Evolutionary conservation across 1,140 invertebrate genomes (phyloP).

Genomic region (Drosophila melanica): DNA sequence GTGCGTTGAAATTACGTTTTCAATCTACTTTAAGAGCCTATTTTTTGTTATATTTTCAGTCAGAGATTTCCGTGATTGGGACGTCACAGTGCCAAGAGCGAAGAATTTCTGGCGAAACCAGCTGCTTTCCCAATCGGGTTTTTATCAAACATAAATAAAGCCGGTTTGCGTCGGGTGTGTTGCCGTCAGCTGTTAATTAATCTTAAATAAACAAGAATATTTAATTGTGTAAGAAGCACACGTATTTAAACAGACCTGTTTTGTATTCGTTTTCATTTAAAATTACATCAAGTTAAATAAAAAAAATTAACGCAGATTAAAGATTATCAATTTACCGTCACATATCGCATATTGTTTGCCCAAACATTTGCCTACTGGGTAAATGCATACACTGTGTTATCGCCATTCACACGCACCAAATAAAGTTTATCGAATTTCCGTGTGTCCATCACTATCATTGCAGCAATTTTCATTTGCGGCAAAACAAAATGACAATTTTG

Average conservation of each 20-base stretch:
- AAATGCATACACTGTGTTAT: background rate
- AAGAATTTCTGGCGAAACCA: slow-evolving; percentile 5
- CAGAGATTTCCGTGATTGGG: no score
- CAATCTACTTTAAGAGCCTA: no score
- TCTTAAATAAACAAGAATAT: background rate
- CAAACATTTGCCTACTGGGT: background rate
- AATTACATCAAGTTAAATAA: no score
- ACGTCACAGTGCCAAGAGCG: background rate
- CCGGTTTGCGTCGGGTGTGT: slow-evolving; percentile 51
- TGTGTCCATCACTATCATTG: slow-evolving; percentile 13
- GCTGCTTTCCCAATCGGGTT: background rate
- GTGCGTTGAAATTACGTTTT: no score
- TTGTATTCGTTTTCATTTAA: background rate
- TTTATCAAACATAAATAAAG: slow-evolving; percentile 36
- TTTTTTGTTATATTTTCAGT: no score
- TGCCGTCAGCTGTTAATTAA: slow-evolving; percentile 12
- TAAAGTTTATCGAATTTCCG: slow-evolving; percentile 10
- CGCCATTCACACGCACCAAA: slow-evolving; percentile 14
- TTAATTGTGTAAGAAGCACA: background rate
- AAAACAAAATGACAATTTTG: slow-evolving; percentile 67
- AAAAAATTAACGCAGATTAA: no score
- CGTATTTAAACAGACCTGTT: background rate
- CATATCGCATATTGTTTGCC: background rate
- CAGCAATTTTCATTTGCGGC: slow-evolving; percentile 5
- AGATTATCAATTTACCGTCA: background rate